Evolutionary conservation across 1,140 invertebrate species (phyloP).

Genomic region (Ridgeia piscesae): DNA sequence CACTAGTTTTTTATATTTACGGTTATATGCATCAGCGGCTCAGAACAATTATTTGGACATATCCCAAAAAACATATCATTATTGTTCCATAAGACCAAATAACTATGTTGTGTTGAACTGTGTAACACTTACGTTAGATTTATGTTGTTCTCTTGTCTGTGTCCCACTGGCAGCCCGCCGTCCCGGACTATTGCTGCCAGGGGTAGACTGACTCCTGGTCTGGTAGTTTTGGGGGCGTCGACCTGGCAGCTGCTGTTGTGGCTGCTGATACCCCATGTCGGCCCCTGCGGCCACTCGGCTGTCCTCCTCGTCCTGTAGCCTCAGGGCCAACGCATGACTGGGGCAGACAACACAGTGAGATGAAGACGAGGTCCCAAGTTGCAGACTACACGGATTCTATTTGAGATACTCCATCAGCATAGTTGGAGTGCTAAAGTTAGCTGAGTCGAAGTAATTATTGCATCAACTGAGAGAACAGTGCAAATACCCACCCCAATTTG

Average conservation of each 20-base stretch:
- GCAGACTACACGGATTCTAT: neutral
- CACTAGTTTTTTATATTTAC: too few species aligned
- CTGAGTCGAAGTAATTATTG: too few species aligned
- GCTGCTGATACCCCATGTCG: neutral
- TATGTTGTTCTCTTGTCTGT: neutral
- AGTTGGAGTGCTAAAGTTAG: too few species aligned
- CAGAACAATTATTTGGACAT: too few species aligned
- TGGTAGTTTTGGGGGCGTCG: neutral
- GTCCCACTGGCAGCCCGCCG: neutral
- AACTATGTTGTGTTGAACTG: neutral
- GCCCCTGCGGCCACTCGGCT: conserved; percentile 30
- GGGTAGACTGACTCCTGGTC: neutral
- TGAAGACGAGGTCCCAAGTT: neutral
- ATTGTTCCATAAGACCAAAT: too few species aligned
- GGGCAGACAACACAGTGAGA: conserved; percentile 20
- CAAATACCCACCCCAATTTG: too few species aligned
- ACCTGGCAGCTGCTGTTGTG: neutral
- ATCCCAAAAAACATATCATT: too few species aligned
- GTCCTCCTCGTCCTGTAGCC: conserved; percentile 59
- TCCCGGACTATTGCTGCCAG: neutral
- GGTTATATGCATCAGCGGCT: too few species aligned
- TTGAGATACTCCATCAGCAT: too few species aligned
- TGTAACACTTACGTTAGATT: neutral
- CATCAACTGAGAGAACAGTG: too few species aligned
- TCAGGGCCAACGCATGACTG: conserved; percentile 58